Conservation (phyloP, 2,888 invertebrate genomes). For the Lasioglossum oenotherae region DNA sequence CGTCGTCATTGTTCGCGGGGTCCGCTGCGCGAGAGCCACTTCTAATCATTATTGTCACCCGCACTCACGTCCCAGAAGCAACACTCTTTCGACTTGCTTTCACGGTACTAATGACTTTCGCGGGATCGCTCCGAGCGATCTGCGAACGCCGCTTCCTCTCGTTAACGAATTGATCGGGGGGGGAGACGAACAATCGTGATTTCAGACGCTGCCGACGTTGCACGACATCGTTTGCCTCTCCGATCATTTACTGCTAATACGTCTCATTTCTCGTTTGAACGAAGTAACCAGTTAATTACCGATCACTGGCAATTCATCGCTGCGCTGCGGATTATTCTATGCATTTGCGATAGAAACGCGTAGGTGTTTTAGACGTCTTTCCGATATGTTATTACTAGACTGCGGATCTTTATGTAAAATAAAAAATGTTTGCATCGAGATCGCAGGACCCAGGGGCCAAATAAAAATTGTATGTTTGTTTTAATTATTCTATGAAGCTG, state of each 20-base stretch:
- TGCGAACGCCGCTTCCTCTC: slow-evolving; percentile 23
- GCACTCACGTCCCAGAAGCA: slow-evolving; percentile 35
- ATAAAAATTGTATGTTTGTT: too few relatives aligned
- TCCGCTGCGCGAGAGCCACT: slow-evolving; percentile 37
- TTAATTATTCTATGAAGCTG: too few relatives aligned
- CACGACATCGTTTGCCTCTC: not conserved
- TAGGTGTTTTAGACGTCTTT: too few relatives aligned
- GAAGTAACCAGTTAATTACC: not conserved
- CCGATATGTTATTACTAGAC: too few relatives aligned
- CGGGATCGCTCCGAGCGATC: slow-evolving; percentile 10
- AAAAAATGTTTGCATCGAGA: too few relatives aligned
- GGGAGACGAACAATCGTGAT: slow-evolving; percentile 4
- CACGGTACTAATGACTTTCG: slow-evolving; percentile 45
- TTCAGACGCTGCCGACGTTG: not conserved
- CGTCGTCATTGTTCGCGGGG: slow-evolving; percentile 51
- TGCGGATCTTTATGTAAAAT: too few relatives aligned
- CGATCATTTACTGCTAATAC: not conserved
- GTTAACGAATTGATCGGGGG: slow-evolving; percentile 35
- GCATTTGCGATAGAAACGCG: too few relatives aligned
- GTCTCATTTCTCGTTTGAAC: not conserved
- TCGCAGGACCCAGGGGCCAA: too few relatives aligned
- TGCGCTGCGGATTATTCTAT: too few relatives aligned
- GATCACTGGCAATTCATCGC: too few relatives aligned
- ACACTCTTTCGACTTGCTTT: slow-evolving; percentile 40
- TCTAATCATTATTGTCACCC: slow-evolving; percentile 61